A percentile compares a stretch with the other conserved stretches of the same genome.
These are phyloP conservation scores for Pentalonia nigronervosa DNA, from an alignment of 1,140 invertebrate genomes.

Conservation along the genomic window DNA sequence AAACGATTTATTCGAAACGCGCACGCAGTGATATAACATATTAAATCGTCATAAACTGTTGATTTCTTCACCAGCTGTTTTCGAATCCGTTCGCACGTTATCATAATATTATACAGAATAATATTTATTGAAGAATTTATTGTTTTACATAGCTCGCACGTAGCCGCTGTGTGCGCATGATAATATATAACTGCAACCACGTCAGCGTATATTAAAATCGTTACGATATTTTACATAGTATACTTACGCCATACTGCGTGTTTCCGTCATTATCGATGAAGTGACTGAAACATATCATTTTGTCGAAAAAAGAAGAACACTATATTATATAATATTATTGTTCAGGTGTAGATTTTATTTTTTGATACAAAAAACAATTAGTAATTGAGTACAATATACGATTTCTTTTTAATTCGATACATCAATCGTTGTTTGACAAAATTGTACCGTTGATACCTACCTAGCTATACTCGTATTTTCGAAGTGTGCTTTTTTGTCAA, in stretches of 20 bases:
- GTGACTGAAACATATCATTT: neutral
- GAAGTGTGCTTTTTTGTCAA: no score
- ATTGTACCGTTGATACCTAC: no score
- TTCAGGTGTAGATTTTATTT: no score
- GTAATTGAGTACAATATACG: no score
- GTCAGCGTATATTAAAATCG: neutral
- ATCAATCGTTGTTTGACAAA: no score
- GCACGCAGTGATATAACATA: neutral
- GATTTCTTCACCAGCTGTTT: neutral
- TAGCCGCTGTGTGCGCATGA: neutral
- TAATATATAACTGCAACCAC: neutral
- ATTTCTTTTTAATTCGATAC: no score
- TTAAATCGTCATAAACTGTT: neutral
- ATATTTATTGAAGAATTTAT: conserved; percentile 4
- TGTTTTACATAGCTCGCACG: neutral
- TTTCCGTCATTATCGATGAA: neutral
- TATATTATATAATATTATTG: no score
- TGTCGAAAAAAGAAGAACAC: neutral
- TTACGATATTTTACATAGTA: neutral
- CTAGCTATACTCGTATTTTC: no score
- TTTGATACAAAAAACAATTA: no score
- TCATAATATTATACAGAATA: neutral
- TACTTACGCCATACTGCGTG: no score
- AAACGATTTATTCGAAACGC: neutral
- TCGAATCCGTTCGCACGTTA: neutral